These are phyloP conservation scores for Dimorphilus gyrociliatus DNA, from an alignment of 2,888 invertebrate species.

Conservation along the genomic window DNA sequence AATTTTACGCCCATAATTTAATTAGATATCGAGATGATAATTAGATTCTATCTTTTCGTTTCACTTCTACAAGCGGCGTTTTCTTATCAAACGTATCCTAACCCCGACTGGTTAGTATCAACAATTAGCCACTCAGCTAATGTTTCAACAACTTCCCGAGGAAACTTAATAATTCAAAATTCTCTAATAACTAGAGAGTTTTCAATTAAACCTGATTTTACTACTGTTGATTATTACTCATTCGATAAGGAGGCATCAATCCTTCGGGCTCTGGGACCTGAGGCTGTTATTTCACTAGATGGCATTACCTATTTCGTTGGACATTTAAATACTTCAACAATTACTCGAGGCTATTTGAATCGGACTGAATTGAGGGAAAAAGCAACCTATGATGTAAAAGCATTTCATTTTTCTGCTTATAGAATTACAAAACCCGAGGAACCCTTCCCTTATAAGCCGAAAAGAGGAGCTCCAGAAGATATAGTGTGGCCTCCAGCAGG, in stretches of 20 bases:
- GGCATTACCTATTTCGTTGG: slow-evolving; percentile 9
- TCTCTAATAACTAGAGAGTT: slow-evolving; percentile 9
- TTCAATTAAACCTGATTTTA: slow-evolving; percentile 7
- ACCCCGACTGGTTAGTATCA: slow-evolving; percentile 10
- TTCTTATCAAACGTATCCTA: no score
- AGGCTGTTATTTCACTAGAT: slow-evolving; percentile 8
- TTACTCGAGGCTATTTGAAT: slow-evolving; percentile 10
- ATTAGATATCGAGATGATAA: no score
- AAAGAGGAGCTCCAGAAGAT: slow-evolving; percentile 8
- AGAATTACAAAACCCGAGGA: slow-evolving; percentile 5
- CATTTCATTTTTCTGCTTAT: slow-evolving; percentile 9
- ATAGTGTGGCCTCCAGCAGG: slow-evolving; percentile 11
- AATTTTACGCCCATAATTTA: no score
- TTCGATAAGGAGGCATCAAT: slow-evolving; percentile 7
- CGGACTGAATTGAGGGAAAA: slow-evolving; percentile 7
- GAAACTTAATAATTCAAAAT: slow-evolving; percentile 6
- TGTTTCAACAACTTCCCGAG: slow-evolving; percentile 1
- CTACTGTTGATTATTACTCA: slow-evolving; percentile 10
- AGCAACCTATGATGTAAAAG: slow-evolving; percentile 4
- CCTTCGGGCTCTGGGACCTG: slow-evolving; percentile 8
- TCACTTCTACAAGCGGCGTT: no score
- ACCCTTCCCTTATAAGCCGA: slow-evolving; percentile 10
- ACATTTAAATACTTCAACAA: slow-evolving; percentile 5
- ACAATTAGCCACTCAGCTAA: slow-evolving; percentile 3
- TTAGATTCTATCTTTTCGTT: no score